Evolutionary conservation across 2,113 vertebrate species (phyloP), one percentile per base, ranked within the genome.

Genomic region (Tauraco erythrolophus): DNA sequence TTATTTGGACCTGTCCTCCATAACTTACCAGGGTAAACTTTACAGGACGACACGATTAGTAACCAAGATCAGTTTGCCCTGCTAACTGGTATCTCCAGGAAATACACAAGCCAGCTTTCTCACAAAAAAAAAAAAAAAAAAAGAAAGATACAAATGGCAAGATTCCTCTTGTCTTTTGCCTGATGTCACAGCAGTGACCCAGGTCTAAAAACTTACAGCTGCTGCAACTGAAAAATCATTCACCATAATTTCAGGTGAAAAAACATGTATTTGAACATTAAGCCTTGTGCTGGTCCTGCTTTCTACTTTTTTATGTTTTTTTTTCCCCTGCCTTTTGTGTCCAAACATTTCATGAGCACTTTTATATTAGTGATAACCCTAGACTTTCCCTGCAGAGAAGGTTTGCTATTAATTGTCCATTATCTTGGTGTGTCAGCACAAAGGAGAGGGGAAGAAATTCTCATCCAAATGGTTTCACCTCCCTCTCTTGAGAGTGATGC

Each of bases 351-450:
- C 82, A 58, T 9, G 79, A 96, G 53, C 94, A 95, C 68, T 97
- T 98, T 97, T 94, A 92, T 81, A 92, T 95, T 92, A 96, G 95
- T 76, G 98, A 98, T 98, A 98, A 98, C 96, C 97, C 95, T 81
- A 97, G 56, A 89, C 88, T 97, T 96, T 92, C 96, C 97, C 97
- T 80, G 93, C 89, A 92, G 97, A 94, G 96, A 97, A 97, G 95
- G 93, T 71, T 95, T n/a, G 35, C 97, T 94, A 78, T 97, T 98
- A 98, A 98, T 98, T 98, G 98, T 98, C 97, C 97, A 98, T 98
- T 98, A 98, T 98, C 98, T 98, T 98, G 97, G 96, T 94, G 94
- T 98, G 97, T 98, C 98, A 98, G 98, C 97, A 98, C 96, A 98
- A 98, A 98, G 84, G 88, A 97, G 81, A 96, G 51, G 92, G 89